These are phyloP conservation scores for Heliconius hermathena DNA, from an alignment of 1,140 invertebrate genomes.

Conservation along the genomic window DNA sequence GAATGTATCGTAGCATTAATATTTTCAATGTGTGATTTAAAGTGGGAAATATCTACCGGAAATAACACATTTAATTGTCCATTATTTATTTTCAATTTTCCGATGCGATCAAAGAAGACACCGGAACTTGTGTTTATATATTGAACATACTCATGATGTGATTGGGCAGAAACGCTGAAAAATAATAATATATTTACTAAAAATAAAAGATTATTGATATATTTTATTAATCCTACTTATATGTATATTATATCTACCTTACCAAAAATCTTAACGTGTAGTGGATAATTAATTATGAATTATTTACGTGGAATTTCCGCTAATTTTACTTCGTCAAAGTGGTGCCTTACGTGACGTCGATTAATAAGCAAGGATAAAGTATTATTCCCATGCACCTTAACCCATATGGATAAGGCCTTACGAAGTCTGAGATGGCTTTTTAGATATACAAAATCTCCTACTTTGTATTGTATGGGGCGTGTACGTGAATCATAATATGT, in stretches of 20 bases:
- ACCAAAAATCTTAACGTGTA: no score
- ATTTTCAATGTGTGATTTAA: constrained; percentile 44
- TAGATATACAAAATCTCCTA: no score
- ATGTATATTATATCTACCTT: no score
- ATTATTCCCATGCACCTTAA: constrained; percentile 34
- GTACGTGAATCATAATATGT: no score
- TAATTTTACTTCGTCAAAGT: constrained; percentile 34
- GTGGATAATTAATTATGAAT: no score
- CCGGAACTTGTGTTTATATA: constrained; percentile 41
- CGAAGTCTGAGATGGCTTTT: no score
- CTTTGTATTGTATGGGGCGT: no score
- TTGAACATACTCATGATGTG: constrained; percentile 9
- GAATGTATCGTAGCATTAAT: constrained; percentile 17
- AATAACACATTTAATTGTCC: constrained; percentile 41
- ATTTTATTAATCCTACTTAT: no score
- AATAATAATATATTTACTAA: not conserved
- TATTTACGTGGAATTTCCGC: no score
- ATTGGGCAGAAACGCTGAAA: not conserved
- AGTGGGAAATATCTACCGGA: constrained; percentile 45
- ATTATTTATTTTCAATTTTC: constrained; percentile 43
- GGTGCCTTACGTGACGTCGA: constrained; percentile 31
- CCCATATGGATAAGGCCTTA: constrained; percentile 34
- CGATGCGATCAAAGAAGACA: constrained; percentile 43
- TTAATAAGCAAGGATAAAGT: constrained; percentile 36
- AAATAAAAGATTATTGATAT: no score